A percentile compares a stretch with the other conserved stretches of the same genome.
phyloP scores from a whole-genome alignment of 1,140 invertebrate species.

The Drosophila parvula region DNA sequence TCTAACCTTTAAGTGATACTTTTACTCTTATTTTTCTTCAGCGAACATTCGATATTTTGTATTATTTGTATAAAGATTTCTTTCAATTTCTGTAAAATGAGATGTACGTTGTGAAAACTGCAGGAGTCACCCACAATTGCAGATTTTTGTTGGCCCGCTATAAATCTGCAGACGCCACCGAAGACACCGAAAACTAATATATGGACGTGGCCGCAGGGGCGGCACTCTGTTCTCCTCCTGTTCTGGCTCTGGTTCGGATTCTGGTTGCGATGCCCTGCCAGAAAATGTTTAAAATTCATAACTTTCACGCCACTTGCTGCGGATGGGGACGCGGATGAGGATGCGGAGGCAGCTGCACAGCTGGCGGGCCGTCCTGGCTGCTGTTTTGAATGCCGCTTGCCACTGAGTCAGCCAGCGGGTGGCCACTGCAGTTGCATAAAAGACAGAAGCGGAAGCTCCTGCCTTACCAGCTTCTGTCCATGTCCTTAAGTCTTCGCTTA shows the following conservation, averaged over 20 bases:
- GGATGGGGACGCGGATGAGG: constrained; percentile 26
- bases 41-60: constrained; percentile 22
- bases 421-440: constrained; percentile 81
- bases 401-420: constrained; percentile 64
- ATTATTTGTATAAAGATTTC: constrained; percentile 54
- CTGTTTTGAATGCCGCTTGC: constrained; percentile 76
- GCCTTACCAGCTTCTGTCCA: constrained; percentile 57
- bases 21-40: constrained; percentile 22
- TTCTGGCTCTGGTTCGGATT: constrained; percentile 23
- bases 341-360: constrained; percentile 67
- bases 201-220: constrained; percentile 57
- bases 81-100: constrained; percentile 33
- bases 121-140: constrained; percentile 46
- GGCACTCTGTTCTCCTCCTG: constrained; percentile 32
- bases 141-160: constrained; percentile 57
- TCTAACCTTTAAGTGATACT: constrained; percentile 2
- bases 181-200: constrained; percentile 56
- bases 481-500: constrained; percentile 40
- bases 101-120: constrained; percentile 5
- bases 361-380: constrained; percentile 69
- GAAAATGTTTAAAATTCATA: constrained; percentile 82
- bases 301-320: constrained; percentile 73
- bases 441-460: constrained; percentile 74
- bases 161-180: constrained; percentile 68
- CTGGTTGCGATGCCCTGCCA: constrained; percentile 44